These are phyloP conservation scores for Hecatera dysodea DNA, from an alignment of 2,888 invertebrate genomes.

Conservation along the genomic window DNA sequence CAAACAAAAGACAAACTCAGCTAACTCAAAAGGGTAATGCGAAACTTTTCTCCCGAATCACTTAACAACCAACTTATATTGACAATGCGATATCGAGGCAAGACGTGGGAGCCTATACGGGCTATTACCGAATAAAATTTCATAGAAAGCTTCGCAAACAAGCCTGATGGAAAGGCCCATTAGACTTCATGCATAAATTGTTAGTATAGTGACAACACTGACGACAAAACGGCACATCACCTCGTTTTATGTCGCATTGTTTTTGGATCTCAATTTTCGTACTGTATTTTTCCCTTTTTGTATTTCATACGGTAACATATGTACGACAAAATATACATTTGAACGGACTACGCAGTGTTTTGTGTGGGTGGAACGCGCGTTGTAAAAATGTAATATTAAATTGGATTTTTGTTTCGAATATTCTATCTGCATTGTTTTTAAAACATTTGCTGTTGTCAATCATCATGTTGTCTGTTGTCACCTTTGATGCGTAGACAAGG, in stretches of 20 bases:
- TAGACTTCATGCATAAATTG: conserved; percentile 90
- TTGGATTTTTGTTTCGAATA: conserved; percentile 29
- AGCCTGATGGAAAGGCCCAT: conserved; percentile 86
- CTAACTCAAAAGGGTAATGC: conserved; percentile 61
- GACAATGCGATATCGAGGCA: conserved; percentile 68
- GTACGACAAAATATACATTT: conserved; percentile 28
- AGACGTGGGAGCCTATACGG: conserved; percentile 71
- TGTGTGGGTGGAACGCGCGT: conserved; percentile 5
- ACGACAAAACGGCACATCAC: conserved; percentile 65
- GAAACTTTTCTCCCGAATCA: conserved; percentile 65
- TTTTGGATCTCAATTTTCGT: conserved; percentile 64
- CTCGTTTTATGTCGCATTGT: conserved; percentile 73
- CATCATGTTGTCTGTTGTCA: too few relatives aligned
- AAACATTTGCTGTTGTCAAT: not conserved
- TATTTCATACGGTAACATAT: conserved; percentile 25
- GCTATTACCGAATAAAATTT: conserved; percentile 89
- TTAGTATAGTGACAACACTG: conserved; percentile 84
- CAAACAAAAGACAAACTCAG: conserved; percentile 36
- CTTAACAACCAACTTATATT: conserved; percentile 65
- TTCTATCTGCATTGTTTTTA: not conserved
- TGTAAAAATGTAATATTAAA: conserved; percentile 12
- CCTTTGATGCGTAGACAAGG: too few relatives aligned
- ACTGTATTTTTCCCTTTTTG: conserved; percentile 44
- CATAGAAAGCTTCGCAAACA: conserved; percentile 90
- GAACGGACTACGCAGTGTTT: conserved; percentile 17